These are phyloP conservation scores for Chiloscyllium punctatum DNA, from an alignment of 2,797 vertebrate species.

Conservation along the genomic window DNA sequence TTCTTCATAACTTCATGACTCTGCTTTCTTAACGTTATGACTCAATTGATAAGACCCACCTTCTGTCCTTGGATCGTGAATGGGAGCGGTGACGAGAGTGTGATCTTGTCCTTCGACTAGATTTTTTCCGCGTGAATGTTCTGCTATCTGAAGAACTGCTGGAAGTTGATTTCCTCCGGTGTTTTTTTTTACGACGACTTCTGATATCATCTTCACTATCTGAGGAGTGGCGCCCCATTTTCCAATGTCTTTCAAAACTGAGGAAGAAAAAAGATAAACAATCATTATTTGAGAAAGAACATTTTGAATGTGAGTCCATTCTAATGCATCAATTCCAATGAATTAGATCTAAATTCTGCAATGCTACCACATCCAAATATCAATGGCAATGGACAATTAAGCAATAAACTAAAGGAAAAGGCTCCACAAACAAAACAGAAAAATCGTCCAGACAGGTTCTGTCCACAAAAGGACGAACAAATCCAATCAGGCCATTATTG, in stretches of 20 bases:
- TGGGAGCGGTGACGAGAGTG: constrained; percentile 63
- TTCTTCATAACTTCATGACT: no score
- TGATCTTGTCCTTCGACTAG: constrained; percentile 71
- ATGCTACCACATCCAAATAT: background rate
- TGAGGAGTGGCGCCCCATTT: constrained; percentile 82
- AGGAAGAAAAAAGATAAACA: constrained; percentile 12
- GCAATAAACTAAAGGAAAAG: background rate
- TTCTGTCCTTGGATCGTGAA: constrained; percentile 67
- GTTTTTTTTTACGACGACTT: constrained; percentile 75
- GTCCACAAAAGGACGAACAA: background rate
- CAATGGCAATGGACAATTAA: background rate
- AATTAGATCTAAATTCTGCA: background rate
- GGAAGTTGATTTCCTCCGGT: constrained; percentile 72
- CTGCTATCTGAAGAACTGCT: constrained; percentile 78
- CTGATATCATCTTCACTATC: constrained; percentile 82
- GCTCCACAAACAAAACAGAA: background rate
- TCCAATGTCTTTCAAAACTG: constrained; percentile 37
- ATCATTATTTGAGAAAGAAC: background rate
- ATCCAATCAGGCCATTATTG: background rate
- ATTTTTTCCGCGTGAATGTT: constrained; percentile 67
- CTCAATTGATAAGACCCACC: constrained; percentile 46
- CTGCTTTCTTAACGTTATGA: no score
- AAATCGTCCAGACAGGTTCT: background rate
- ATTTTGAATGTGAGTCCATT: background rate
- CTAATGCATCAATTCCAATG: background rate